Percentiles rank a stretch among this genome's conserved stretches.
These are phyloP conservation scores for Sycophaga agraensis DNA, from an alignment of 1,140 invertebrate genomes.

Conservation along the genomic window DNA sequence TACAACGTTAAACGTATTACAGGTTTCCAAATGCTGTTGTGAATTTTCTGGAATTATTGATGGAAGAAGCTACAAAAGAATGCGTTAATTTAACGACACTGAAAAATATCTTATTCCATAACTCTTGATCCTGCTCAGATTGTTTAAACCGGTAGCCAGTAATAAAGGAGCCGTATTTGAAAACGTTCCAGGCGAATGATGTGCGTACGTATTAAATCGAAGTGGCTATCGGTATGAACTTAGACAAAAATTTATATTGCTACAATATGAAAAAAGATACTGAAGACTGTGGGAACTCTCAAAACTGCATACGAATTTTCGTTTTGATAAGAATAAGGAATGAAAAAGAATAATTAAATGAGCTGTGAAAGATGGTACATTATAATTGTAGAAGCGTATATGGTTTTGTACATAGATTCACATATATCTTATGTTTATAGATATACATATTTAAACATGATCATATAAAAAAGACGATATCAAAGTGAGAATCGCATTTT, in stretches of 20 bases:
- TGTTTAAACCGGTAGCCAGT: constrained; percentile 50
- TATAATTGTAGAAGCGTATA: constrained; percentile 13
- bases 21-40: constrained; percentile 40
- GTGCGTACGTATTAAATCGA: constrained; percentile 28
- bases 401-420: constrained; percentile 33
- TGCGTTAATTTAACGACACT: constrained; percentile 45
- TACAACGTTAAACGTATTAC: constrained; percentile 10
- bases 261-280: constrained; percentile 28
- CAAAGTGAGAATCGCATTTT: constrained; percentile 31
- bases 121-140: constrained; percentile 38
- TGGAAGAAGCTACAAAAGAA: constrained; percentile 39
- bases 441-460: constrained; percentile 7
- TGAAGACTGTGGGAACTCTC: constrained; percentile 24
- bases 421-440: constrained; percentile 31
- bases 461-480: constrained; percentile 15
- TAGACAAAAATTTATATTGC: constrained; percentile 34
- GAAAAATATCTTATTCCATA: constrained; percentile 51
- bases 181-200: constrained; percentile 27
- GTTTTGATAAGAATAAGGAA: constrained; percentile 9
- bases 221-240: constrained; percentile 33
- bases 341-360: constrained; percentile 12
- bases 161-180: constrained; percentile 45
- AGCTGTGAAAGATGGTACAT: constrained; percentile 24
- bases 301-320: constrained; percentile 1
- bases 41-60: constrained; percentile 34